Base-by-base conservation (phyloP, 2,888 invertebrate genomes). In the Zelleria hepariella region DNA sequence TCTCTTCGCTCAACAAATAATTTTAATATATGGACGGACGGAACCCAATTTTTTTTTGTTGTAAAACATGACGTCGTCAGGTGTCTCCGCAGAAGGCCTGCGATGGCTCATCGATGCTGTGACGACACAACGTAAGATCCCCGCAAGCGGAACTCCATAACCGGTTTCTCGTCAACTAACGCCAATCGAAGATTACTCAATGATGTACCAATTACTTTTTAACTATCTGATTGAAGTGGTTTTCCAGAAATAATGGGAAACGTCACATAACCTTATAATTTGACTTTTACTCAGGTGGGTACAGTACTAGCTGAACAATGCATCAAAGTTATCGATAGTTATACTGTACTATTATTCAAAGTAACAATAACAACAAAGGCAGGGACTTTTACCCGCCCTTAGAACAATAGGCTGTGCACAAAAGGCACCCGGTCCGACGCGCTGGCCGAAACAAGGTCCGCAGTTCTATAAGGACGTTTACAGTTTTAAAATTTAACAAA, bases 401-500 rank as follows among this genome's bases (percentile, higher is more conserved):
- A 80, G 82, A 80, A 82, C 80, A 82, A 82, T 75, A 74, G 73
- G 67, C n/a, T 51, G 3, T 26, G n/a, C 21, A 68, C 68, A 70
- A 72, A 71, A 73, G 70, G 65, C 69, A 69, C 65, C 72, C 70
- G 71, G 69, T 68, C 68, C 61, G 68, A 70, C 71, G 68, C 67
- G 72, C 15, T 6, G 24, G 53, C 23, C 25, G 5, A 53, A 53
- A 53, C 24, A n/a, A 42, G 20, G 27, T 51, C 72, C 71, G 68
- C 70, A 72, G 70, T 74, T 77, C n/a, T n/a, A n/a, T n/a, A n/a
- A 72, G 73, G 74, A 78, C 77, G 67, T 82, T 82, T 77, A 80
- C 80, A 74, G 76, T 80, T 80, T 73, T 68, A 70, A n/a, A 72
- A 70, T 78, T 80, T 78, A 78, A 86, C 86, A 86, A 86, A 80